Evolutionary conservation across 2,113 vertebrate species (phyloP).

Genomic region (Tyrannus savana): DNA sequence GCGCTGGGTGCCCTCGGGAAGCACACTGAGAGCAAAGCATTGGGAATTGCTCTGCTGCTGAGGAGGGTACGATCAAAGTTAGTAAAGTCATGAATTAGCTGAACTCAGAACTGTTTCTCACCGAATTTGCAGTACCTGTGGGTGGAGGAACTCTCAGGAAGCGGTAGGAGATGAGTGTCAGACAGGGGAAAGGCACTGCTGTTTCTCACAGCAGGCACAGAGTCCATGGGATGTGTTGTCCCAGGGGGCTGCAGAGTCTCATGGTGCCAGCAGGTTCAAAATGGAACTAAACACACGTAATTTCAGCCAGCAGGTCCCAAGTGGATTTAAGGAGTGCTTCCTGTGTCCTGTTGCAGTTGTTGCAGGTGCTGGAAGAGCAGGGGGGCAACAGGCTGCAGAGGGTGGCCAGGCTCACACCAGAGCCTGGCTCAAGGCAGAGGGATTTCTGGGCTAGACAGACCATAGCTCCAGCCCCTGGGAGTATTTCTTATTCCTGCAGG

Average conservation of each 20-base stretch:
- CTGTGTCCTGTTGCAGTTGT: fast-evolving
- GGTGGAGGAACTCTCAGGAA: background rate
- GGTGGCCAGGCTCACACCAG: background rate
- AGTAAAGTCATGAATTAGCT: background rate
- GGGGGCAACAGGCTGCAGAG: background rate
- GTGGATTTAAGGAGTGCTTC: background rate
- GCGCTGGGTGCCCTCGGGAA: background rate
- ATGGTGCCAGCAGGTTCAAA: background rate
- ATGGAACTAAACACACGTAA: background rate
- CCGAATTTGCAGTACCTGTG: background rate
- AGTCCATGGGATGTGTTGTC: background rate
- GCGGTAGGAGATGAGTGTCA: background rate
- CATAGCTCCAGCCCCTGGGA: background rate
- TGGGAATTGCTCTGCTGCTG: background rate
- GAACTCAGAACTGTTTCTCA: background rate
- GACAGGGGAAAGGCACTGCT: background rate
- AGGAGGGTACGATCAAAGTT: background rate
- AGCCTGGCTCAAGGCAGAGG: background rate
- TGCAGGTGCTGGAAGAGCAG: background rate
- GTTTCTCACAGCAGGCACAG: background rate
- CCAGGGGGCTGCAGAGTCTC: background rate
- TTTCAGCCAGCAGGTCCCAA: background rate
- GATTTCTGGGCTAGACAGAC: background rate
- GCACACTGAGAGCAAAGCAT: background rate
- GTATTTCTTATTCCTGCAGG: background rate